phyloP scores from a whole-genome alignment of 2,113 vertebrate species.

The Litocranius walleri region DNA sequence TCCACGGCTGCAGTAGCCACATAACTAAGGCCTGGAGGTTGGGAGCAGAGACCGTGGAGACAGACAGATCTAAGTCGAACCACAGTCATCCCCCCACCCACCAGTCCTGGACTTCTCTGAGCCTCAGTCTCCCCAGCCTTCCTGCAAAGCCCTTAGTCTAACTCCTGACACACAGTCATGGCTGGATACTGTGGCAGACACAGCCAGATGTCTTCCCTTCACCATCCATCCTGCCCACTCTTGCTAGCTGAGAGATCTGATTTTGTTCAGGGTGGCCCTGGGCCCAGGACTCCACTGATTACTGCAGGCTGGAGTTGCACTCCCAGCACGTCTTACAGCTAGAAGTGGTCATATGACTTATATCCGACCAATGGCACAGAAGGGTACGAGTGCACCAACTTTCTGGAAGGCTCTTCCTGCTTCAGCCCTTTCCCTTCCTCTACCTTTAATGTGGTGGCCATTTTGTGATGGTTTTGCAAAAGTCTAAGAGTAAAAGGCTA shows the following conservation, averaged over 20 bases:
- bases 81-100: background rate
- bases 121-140: background rate
- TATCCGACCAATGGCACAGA: background rate
- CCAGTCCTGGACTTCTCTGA: background rate
- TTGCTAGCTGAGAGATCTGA: background rate
- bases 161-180: background rate
- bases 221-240: background rate
- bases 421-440: background rate
- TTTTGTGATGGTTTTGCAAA: background rate
- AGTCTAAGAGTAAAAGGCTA: background rate
- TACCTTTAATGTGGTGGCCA: background rate
- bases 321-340: background rate
- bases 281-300: background rate
- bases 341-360: background rate
- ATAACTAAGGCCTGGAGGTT: background rate
- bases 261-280: background rate
- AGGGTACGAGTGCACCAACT: background rate
- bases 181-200: rapidly evolving
- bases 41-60: background rate
- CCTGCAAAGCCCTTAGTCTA: background rate
- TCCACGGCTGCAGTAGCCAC: rapidly evolving
- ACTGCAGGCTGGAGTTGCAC: background rate
- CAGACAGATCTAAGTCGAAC: background rate
- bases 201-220: background rate
- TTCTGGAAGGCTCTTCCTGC: background rate